phyloP scores from a whole-genome alignment of 1,140 invertebrate species.

The Ceratitis capitata region DNA sequence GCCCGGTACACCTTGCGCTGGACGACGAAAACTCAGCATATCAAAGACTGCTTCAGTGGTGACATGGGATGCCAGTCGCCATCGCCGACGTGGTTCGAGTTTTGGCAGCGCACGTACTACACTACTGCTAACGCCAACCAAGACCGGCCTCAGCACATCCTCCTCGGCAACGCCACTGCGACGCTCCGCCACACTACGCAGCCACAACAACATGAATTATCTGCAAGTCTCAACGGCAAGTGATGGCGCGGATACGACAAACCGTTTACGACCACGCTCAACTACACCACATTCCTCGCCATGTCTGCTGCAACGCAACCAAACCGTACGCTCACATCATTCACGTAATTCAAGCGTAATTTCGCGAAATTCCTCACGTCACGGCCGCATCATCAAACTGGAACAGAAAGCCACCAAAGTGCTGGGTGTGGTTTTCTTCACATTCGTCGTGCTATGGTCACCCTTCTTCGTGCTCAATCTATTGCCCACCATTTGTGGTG shows the following conservation, averaged over 20 bases:
- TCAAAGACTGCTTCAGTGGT: slow-evolving; percentile 67
- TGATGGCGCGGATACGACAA: slow-evolving; percentile 17
- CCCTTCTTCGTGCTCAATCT: slow-evolving; percentile 93
- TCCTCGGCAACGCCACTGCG: slow-evolving; percentile 67
- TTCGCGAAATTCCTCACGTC: slow-evolving; percentile 80
- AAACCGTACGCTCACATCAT: slow-evolving; percentile 71
- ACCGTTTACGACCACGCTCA: slow-evolving; percentile 47
- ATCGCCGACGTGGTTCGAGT: slow-evolving; percentile 68
- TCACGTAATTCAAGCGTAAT: slow-evolving; percentile 82
- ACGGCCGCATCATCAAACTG: slow-evolving; percentile 81
- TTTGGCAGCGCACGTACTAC: slow-evolving; percentile 70
- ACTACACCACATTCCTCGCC: slow-evolving; percentile 65
- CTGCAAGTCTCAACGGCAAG: slow-evolving; percentile 26
- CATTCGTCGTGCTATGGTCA: slow-evolving; percentile 92
- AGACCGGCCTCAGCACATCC: slow-evolving; percentile 58
- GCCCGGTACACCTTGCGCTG: slow-evolving; percentile 54
- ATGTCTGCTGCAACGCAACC: slow-evolving; percentile 64
- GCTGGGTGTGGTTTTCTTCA: slow-evolving; percentile 91
- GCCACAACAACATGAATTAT: slow-evolving; percentile 68
- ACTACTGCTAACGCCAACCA: slow-evolving; percentile 63
- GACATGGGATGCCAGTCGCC: slow-evolving; percentile 71
- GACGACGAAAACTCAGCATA: slow-evolving; percentile 57
- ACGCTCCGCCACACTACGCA: slow-evolving; percentile 69
- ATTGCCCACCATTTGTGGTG: slow-evolving; percentile 78
- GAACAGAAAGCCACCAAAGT: slow-evolving; percentile 97